Conservation (phyloP, 1,140 invertebrate genomes). For the Procambarus clarkii region DNA sequence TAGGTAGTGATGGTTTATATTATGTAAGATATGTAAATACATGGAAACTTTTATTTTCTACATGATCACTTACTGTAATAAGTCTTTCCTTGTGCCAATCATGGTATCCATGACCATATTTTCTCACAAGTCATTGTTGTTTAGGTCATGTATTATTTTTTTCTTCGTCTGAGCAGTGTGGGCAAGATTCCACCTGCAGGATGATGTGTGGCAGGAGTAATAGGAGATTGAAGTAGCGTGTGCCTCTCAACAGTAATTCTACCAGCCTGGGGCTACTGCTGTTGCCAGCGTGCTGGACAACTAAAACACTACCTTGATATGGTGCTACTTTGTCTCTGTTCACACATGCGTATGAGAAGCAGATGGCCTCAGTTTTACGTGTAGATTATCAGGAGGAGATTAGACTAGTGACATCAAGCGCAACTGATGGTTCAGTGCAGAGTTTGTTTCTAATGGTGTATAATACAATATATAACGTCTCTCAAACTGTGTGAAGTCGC, state of each 20-base stretch:
- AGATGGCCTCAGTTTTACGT: background rate
- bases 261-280: constrained; percentile 34
- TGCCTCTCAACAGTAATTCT: constrained; percentile 57
- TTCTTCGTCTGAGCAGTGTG: constrained; percentile 16
- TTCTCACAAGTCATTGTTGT: constrained; percentile 60
- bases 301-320: constrained; percentile 48
- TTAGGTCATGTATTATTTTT: constrained; percentile 55
- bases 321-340: constrained; percentile 59
- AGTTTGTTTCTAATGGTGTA: background rate
- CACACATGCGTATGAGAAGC: background rate
- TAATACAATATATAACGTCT: background rate
- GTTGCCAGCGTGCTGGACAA: constrained; percentile 9
- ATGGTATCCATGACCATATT: constrained; percentile 55
- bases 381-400: background rate
- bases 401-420: background rate
- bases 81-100: constrained; percentile 54
- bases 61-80: constrained; percentile 48
- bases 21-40: constrained; percentile 69
- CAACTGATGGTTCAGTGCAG: background rate
- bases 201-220: background rate
- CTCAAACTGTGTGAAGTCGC: background rate
- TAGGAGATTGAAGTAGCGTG: constrained; percentile 40
- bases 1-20: constrained; percentile 51
- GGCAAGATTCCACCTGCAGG: constrained; percentile 16
- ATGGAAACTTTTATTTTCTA: constrained; percentile 58